Percentiles rank a stretch among this genome's conserved stretches.
phyloP scores from a whole-genome alignment of 2,888 invertebrate genomes.

The Metopia argyrocephala region DNA sequence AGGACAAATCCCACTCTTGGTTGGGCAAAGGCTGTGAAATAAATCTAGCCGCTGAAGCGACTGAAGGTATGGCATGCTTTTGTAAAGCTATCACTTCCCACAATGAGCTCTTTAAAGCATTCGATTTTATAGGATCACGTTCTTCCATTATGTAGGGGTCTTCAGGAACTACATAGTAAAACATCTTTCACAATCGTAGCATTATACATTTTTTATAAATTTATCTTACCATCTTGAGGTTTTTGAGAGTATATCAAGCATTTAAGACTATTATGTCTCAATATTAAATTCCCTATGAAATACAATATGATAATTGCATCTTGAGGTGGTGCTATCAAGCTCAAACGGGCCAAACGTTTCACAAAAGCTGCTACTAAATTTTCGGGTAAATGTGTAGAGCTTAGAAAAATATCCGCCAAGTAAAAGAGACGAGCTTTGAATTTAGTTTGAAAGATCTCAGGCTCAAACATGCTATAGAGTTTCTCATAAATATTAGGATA shows the following conservation, averaged over 20 bases:
- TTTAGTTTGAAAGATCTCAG: conserved; percentile 93
- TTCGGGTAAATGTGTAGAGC: conserved; percentile 95
- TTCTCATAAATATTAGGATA: conserved; percentile 97
- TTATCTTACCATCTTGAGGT: conserved; percentile 75
- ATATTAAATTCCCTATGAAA: conserved; percentile 91
- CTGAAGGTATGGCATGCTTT: conserved; percentile 85
- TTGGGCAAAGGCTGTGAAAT: conserved; percentile 84
- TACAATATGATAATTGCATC: conserved; percentile 87
- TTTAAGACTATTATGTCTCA: conserved; percentile 91
- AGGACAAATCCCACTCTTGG: conserved; percentile 84
- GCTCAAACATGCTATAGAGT: conserved; percentile 95
- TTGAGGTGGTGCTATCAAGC: conserved; percentile 89
- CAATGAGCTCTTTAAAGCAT: conserved; percentile 92
- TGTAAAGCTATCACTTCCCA: conserved; percentile 94
- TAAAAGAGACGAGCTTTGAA: conserved; percentile 93
- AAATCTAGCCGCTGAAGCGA: conserved; percentile 85
- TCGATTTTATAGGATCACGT: conserved; percentile 86
- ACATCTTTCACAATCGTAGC: not conserved
- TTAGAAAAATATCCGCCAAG: conserved; percentile 92
- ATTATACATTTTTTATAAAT: not conserved
- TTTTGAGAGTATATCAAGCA: conserved; percentile 81
- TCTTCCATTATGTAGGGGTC: conserved; percentile 94
- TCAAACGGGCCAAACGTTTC: conserved; percentile 91
- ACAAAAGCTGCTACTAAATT: conserved; percentile 94
- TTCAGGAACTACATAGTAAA: conserved; percentile 64